Evolutionary conservation across 92 coral and sea anemone genomes (phyloP).

Genomic region (Hydrozoanthus gracilis): DNA sequence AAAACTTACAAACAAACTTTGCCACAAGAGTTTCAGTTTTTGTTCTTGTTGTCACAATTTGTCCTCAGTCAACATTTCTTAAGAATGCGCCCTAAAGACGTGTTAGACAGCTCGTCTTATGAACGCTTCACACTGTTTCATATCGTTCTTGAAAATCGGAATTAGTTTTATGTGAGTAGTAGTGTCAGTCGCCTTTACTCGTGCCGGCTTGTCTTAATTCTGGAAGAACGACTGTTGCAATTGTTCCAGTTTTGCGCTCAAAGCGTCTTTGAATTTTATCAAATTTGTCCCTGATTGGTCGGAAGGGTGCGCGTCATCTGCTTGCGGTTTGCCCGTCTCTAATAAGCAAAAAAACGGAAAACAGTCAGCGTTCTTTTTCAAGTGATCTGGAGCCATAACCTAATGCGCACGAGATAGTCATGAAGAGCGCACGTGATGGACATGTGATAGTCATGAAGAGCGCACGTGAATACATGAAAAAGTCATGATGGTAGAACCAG

Average conservation of each 20-base stretch:
- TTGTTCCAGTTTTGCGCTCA: slow-evolving; percentile 46
- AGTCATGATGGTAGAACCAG: slow-evolving; percentile 13
- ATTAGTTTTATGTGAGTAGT: not conserved
- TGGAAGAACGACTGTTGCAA: slow-evolving; percentile 52
- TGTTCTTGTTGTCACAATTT: not conserved
- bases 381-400: not conserved
- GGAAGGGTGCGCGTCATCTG: slow-evolving; percentile 33
- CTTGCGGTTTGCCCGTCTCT: slow-evolving; percentile 37
- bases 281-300: slow-evolving; percentile 46
- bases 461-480: not conserved
- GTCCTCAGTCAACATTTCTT: not conserved
- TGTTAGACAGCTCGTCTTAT: not conserved
- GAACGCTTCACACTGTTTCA: not conserved
- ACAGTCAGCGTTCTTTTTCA: not conserved
- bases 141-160: too few relatives aligned
- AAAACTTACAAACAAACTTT: not conserved
- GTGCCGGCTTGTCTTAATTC: slow-evolving; percentile 34
- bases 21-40: not conserved
- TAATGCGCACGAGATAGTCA: slow-evolving; percentile 13
- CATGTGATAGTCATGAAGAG: not conserved
- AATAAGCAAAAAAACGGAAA: slow-evolving; percentile 39
- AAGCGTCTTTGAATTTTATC: slow-evolving; percentile 34
- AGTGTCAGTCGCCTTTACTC: slow-evolving; percentile 2
- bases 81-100: not conserved
- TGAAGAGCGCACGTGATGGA: not conserved